Conservation (phyloP, 2,888 invertebrate genomes). For the Drosophila phalerata region DNA sequence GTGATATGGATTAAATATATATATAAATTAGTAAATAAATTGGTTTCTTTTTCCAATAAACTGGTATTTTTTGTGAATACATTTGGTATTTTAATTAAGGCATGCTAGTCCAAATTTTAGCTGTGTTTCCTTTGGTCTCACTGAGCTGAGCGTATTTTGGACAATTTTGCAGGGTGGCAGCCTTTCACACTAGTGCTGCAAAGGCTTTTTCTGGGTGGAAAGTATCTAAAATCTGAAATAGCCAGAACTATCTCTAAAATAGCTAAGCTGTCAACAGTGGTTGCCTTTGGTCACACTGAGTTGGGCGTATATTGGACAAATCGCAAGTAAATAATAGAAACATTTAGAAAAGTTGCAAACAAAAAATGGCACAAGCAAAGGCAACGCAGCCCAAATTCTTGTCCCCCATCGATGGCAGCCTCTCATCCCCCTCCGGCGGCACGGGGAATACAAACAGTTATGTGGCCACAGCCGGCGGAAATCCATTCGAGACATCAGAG, state of each 20-base stretch:
- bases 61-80: too few relatives aligned
- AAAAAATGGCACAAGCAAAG: slow-evolving; percentile 55
- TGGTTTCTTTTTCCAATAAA: too few relatives aligned
- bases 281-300: slow-evolving; percentile 36
- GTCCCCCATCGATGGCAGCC: slow-evolving; percentile 45
- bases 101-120: slow-evolving; percentile 21
- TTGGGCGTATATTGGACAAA: slow-evolving; percentile 45
- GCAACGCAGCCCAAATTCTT: slow-evolving; percentile 79
- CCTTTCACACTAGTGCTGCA: too few relatives aligned
- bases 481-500: slow-evolving; percentile 60
- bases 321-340: slow-evolving; percentile 3
- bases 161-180: too few relatives aligned
- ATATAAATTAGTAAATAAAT: too few relatives aligned
- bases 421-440: background rate
- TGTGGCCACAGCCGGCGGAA: slow-evolving; percentile 48
- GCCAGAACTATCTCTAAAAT: too few relatives aligned
- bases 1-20: too few relatives aligned
- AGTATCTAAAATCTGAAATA: too few relatives aligned
- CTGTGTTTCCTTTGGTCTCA: slow-evolving; percentile 28
- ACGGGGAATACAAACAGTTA: slow-evolving; percentile 15
- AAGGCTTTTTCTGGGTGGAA: too few relatives aligned
- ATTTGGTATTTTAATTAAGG: background rate
- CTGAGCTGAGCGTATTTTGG: slow-evolving; percentile 45
- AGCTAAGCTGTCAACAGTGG: too few relatives aligned
- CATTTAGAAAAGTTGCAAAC: background rate